These are phyloP conservation scores for Petrocephalus sullivani DNA, from an alignment of 2,797 vertebrate genomes.

Conservation along the genomic window DNA sequence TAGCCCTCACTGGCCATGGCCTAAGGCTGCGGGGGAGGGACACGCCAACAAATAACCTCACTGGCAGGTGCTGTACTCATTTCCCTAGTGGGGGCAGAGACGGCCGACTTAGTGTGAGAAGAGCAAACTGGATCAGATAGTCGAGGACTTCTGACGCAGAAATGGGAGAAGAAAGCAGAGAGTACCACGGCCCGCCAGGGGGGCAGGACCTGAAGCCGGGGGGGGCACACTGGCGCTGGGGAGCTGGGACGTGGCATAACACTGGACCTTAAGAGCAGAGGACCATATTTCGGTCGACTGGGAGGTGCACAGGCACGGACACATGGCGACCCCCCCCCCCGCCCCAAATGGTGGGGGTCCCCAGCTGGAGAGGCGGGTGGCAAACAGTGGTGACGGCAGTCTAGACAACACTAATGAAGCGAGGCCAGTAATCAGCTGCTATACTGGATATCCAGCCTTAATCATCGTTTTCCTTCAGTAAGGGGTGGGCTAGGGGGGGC, in stretches of 20 bases:
- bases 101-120: background rate
- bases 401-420: constrained; percentile 39
- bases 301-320: background rate
- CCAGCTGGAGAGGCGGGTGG: background rate
- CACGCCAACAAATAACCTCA: background rate
- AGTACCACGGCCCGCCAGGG: background rate
- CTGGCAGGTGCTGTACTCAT: background rate
- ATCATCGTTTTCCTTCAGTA: constrained; percentile 29
- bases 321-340: background rate
- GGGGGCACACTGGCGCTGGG: background rate
- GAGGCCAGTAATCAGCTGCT: constrained; percentile 31
- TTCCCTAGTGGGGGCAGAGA: background rate
- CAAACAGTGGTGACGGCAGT: constrained; percentile 37
- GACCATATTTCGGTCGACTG: background rate
- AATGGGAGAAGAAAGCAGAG: background rate
- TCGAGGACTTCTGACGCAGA: background rate
- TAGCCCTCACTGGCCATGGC: background rate
- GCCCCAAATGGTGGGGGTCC: background rate
- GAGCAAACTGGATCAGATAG: background rate
- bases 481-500: background rate
- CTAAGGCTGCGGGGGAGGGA: background rate
- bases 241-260: background rate
- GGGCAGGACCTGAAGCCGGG: background rate
- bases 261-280: background rate
- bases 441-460: constrained; percentile 25